Percentiles rank a stretch among this genome's conserved stretches.
These are phyloP conservation scores for Aplysia californica DNA, from an alignment of 1,140 invertebrate genomes.

Conservation along the genomic window DNA sequence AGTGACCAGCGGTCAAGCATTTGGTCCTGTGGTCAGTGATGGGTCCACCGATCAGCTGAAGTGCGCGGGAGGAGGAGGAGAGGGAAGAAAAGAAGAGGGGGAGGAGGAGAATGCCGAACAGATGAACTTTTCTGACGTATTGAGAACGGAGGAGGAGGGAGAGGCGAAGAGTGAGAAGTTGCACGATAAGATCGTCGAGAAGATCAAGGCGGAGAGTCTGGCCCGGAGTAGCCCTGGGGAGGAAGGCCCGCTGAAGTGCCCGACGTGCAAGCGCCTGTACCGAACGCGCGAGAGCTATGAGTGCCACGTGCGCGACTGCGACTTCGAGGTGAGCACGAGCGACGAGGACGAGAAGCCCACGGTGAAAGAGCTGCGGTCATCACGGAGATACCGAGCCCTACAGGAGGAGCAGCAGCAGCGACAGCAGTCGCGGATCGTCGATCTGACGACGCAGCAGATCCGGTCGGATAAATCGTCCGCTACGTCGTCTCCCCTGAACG, in stretches of 20 bases:
- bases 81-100: no score
- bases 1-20: no score
- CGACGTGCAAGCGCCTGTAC: conserved; percentile 88
- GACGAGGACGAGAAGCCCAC: conserved; percentile 53
- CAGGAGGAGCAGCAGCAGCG: conserved; percentile 4
- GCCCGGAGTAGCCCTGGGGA: conserved; percentile 58
- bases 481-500: conserved; percentile 7
- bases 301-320: conserved; percentile 82
- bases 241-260: conserved; percentile 82
- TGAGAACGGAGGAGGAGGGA: no score
- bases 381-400: background rate
- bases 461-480: background rate
- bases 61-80: no score
- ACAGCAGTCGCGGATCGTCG: conserved; percentile 4
- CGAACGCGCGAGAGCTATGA: conserved; percentile 87
- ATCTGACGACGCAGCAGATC: background rate
- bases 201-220: conserved; percentile 62
- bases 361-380: conserved; percentile 22
- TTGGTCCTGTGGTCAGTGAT: no score
- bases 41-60: no score
- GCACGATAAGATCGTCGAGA: conserved; percentile 51
- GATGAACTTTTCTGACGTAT: no score
- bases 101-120: no score
- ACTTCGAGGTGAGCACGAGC: conserved; percentile 69
- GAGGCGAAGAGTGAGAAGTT: conserved; percentile 5